Conservation (phyloP, 2,888 invertebrate genomes). For the Dolichomitus sp. region DNA sequence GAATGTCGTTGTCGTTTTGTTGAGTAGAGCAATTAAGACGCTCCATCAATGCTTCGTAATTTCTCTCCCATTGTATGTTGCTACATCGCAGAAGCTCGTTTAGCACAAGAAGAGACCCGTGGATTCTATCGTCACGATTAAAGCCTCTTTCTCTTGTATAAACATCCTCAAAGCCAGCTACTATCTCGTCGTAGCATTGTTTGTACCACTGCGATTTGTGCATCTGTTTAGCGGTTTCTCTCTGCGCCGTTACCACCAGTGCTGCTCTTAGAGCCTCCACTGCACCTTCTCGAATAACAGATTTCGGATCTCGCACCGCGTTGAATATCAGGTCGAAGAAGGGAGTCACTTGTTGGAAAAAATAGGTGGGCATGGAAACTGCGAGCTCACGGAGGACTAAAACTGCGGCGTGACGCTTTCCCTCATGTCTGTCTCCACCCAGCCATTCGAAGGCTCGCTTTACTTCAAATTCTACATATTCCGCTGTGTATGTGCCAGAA, state of each 20-base stretch:
- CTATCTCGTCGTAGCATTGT: slow-evolving; percentile 97
- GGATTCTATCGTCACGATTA: slow-evolving; percentile 95
- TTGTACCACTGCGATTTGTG: slow-evolving; percentile 97
- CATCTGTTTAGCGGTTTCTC: slow-evolving; percentile 97
- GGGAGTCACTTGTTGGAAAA: slow-evolving; percentile 97
- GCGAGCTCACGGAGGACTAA: slow-evolving; percentile 97
- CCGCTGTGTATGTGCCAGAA: slow-evolving; percentile 97
- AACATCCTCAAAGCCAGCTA: slow-evolving; percentile 91
- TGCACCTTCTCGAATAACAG: slow-evolving; percentile 96
- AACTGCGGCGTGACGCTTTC: slow-evolving; percentile 96
- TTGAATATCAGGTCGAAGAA: slow-evolving; percentile 98
- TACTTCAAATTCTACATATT: slow-evolving; percentile 99
- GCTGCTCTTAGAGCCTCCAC: slow-evolving; percentile 98
- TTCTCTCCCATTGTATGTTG: slow-evolving; percentile 95
- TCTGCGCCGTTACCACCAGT: slow-evolving; percentile 96
- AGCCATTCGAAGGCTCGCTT: slow-evolving; percentile 98
- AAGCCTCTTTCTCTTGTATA: slow-evolving; percentile 91
- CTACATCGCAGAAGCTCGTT: slow-evolving; percentile 97
- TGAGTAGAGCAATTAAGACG: slow-evolving; percentile 86
- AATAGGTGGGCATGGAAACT: slow-evolving; percentile 98
- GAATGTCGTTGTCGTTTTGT: slow-evolving; percentile 87
- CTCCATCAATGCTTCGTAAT: slow-evolving; percentile 91
- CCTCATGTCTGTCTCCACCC: slow-evolving; percentile 95
- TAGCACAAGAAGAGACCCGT: slow-evolving; percentile 96
- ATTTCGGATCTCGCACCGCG: slow-evolving; percentile 96